Evolutionary conservation across 2,113 vertebrate species (phyloP).

Genomic region (Sorex fumeus): DNA sequence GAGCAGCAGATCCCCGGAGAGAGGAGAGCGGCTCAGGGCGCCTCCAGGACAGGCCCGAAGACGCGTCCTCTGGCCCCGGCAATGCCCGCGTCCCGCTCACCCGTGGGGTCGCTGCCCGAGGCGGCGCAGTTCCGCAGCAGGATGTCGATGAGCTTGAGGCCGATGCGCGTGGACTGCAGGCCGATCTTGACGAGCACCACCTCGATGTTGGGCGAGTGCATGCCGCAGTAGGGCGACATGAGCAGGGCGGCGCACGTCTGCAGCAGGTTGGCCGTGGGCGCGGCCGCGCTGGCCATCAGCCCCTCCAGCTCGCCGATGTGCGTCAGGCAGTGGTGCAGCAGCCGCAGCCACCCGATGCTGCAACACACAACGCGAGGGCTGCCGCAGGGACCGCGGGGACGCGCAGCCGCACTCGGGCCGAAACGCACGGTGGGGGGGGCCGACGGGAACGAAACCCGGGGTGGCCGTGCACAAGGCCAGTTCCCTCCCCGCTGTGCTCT

Average conservation of each 20-base stretch:
- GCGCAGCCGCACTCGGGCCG: too few species aligned
- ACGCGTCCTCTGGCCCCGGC: too few species aligned
- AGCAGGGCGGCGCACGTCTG: slow-evolving; percentile 98
- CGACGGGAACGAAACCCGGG: too few species aligned
- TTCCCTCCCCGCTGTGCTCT: too few species aligned
- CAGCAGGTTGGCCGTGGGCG: slow-evolving; percentile 97
- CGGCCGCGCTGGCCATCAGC: slow-evolving; percentile 98
- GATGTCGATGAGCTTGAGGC: slow-evolving; percentile 98
- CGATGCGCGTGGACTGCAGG: slow-evolving; percentile 97
- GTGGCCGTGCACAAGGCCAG: too few species aligned
- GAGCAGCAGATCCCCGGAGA: too few species aligned
- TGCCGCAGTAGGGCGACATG: slow-evolving; percentile 99
- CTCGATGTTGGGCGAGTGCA: slow-evolving; percentile 99
- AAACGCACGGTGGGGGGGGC: too few species aligned
- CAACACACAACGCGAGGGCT: slow-evolving; percentile 66
- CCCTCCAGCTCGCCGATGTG: slow-evolving; percentile 98
- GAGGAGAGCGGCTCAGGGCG: too few species aligned
- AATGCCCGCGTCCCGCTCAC: slow-evolving; percentile 85
- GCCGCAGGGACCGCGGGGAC: too few species aligned
- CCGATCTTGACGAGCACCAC: slow-evolving; percentile 98
- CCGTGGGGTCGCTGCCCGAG: slow-evolving; percentile 97
- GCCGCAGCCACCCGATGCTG: slow-evolving; percentile 98
- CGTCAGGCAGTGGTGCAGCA: slow-evolving; percentile 98
- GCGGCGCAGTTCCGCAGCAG: slow-evolving; percentile 98
- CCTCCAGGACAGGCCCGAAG: too few species aligned